A percentile compares a stretch with the other conserved stretches of the same genome.
phyloP scores from a whole-genome alignment of 2,797 vertebrate species.

The Myoxocephalus aenaeus region DNA sequence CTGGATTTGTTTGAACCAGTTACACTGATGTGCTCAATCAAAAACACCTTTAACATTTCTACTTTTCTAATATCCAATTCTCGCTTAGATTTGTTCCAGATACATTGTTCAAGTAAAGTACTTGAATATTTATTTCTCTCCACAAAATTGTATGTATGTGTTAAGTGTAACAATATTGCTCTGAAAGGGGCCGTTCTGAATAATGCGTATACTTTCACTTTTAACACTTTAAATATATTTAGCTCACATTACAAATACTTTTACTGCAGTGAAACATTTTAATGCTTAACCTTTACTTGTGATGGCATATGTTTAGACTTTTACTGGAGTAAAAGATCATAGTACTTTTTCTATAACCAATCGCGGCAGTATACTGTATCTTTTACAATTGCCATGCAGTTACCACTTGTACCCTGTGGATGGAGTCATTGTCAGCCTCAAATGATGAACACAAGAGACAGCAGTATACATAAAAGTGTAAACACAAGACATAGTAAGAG shows the following conservation, averaged over 20 bases:
- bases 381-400: conserved; percentile 8
- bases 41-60: no score
- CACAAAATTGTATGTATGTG: neutral
- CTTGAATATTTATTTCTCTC: no score
- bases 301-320: neutral
- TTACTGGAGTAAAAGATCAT: neutral
- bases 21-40: no score
- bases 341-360: neutral
- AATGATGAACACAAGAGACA: neutral
- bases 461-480: no score
- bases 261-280: neutral
- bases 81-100: no score
- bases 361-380: neutral
- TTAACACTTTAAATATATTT: neutral
- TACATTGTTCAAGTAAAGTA: no score
- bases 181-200: neutral
- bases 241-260: neutral
- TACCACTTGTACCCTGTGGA: conserved; percentile 45
- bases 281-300: neutral
- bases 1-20: no score
- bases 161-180: neutral
- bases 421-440: conserved; percentile 47
- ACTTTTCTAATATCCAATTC: no score
- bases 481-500: no score
- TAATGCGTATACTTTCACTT: neutral